Percentiles rank a stretch among this genome's conserved stretches.
phyloP scores from a whole-genome alignment of 2,888 invertebrate genomes.

The Megastigmus dorsalis region DNA sequence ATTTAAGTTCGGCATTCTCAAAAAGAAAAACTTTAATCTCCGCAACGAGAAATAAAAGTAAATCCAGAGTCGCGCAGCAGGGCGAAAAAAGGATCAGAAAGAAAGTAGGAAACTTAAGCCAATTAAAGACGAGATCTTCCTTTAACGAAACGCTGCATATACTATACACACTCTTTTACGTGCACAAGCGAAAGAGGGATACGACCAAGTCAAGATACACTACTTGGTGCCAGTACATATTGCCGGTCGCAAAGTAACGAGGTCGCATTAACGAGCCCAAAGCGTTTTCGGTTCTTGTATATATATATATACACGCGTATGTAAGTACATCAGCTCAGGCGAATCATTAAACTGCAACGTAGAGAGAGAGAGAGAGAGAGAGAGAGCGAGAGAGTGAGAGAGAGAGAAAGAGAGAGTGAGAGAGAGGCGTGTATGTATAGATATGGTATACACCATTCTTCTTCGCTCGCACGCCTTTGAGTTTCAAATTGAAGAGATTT shows the following conservation, averaged over 20 bases:
- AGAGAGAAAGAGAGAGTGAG: too few species aligned
- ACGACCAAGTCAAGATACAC: neutral
- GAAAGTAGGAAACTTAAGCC: conserved; percentile 8
- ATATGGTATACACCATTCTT: neutral
- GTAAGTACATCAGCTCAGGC: too few species aligned
- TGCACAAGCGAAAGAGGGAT: neutral
- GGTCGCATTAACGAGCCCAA: conserved; percentile 26
- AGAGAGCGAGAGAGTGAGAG: too few species aligned
- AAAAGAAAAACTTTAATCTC: conserved; percentile 4
- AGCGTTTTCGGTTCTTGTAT: neutral
- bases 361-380: too few species aligned
- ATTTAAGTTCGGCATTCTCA: neutral
- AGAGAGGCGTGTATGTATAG: too few species aligned
- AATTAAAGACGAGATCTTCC: conserved; percentile 16
- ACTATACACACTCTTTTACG: too few species aligned
- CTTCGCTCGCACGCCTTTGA: neutral
- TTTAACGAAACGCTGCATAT: too few species aligned
- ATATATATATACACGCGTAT: too few species aligned
- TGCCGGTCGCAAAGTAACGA: conserved; percentile 20
- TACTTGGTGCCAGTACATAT: too few species aligned
- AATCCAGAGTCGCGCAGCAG: neutral
- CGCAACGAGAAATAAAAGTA: neutral
- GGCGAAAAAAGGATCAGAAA: neutral
- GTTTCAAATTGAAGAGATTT: neutral
- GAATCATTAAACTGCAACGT: conserved; percentile 12